These are phyloP conservation scores for Hemitrygon akajei DNA, from an alignment of 2,797 vertebrate genomes.

Conservation along the genomic window DNA sequence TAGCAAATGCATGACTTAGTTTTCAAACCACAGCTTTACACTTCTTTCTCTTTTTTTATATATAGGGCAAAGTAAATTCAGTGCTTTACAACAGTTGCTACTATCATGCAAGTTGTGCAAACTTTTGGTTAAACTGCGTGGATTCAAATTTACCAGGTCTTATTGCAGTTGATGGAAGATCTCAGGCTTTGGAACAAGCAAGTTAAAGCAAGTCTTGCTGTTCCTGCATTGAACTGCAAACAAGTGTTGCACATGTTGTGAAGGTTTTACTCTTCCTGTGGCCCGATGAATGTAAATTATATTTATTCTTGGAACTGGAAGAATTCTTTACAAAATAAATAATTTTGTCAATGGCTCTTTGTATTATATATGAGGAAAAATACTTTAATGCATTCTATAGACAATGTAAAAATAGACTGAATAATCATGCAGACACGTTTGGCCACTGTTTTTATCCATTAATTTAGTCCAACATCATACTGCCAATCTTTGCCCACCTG, in stretches of 20 bases:
- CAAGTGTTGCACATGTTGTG: conserved; percentile 30
- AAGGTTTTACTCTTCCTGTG: not conserved
- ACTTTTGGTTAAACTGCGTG: conserved; percentile 47
- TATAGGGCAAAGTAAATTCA: not conserved
- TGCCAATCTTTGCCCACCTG: not conserved
- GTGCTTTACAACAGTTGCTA: conserved; percentile 15
- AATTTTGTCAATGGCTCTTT: not conserved
- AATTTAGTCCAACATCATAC: not conserved
- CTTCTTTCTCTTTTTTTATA: no score
- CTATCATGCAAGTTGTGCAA: conserved; percentile 45
- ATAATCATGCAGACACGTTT: not conserved
- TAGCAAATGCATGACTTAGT: not conserved
- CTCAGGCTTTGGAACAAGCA: conserved; percentile 43
- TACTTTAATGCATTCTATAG: not conserved
- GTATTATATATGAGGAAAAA: not conserved
- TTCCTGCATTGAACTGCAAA: conserved; percentile 40
- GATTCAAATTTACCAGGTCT: conserved; percentile 41
- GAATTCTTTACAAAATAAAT: not conserved
- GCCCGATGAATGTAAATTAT: not conserved
- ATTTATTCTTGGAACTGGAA: not conserved
- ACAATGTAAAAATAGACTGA: not conserved
- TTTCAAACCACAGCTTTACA: not conserved
- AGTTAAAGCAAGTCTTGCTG: conserved; percentile 40
- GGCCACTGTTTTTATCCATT: not conserved
- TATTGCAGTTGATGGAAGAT: conserved; percentile 43